A percentile compares a stretch with the other conserved stretches of the same genome.
These are phyloP conservation scores for Rotaria macrura DNA, from an alignment of 2,888 invertebrate species.

Conservation along the genomic window DNA sequence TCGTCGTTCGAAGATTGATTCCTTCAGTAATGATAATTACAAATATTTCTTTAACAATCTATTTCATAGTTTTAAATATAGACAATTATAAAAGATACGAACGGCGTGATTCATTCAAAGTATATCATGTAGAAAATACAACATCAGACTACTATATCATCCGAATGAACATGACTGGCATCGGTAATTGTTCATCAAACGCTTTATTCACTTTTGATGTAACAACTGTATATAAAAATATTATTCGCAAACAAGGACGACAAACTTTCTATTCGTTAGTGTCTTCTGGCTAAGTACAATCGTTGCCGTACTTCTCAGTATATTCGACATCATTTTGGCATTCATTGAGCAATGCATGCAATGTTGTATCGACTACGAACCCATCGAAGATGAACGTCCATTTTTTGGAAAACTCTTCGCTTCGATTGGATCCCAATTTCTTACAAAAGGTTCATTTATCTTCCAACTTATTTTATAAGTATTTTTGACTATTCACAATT, in stretches of 20 bases:
- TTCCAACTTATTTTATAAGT: neutral
- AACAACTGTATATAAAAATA: neutral
- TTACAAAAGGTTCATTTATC: neutral
- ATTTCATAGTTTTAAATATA: neutral
- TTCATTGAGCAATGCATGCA: neutral
- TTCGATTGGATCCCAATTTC: neutral
- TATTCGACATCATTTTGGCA: neutral
- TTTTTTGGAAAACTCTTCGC: neutral
- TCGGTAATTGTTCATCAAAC: neutral
- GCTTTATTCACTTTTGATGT: neutral
- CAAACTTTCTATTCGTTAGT: neutral
- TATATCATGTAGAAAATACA: neutral
- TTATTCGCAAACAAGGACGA: neutral
- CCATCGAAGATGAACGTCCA: neutral
- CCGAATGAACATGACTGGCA: neutral
- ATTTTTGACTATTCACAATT: neutral
- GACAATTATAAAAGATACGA: neutral
- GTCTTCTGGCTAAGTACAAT: neutral
- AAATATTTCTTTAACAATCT: neutral
- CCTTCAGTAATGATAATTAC: neutral
- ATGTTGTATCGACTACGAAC: neutral
- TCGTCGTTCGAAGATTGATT: neutral
- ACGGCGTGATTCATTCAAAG: neutral
- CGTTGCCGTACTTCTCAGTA: neutral
- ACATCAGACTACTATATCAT: neutral